Evolutionary conservation across 2,888 invertebrate genomes (phyloP).

Genomic region (Drosophila gaucha): DNA sequence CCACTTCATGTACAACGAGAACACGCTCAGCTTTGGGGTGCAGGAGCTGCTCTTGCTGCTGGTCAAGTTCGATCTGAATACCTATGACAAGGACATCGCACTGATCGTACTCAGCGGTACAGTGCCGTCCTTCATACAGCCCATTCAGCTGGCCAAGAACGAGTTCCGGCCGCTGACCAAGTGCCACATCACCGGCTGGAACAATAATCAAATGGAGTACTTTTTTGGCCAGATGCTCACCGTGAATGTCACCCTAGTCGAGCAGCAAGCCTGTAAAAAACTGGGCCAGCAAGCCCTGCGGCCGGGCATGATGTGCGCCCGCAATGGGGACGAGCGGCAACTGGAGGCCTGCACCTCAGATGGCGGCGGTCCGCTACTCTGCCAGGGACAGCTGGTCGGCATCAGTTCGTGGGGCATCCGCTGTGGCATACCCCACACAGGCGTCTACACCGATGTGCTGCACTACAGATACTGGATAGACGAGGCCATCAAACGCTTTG

Average conservation of each 20-base stretch:
- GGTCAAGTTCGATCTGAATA: constrained; percentile 1
- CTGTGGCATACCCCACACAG: constrained; percentile 90
- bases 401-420: constrained; percentile 93
- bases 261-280: not conserved
- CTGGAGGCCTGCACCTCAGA: constrained; percentile 92
- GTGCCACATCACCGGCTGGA: constrained; percentile 28
- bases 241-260: not conserved
- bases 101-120: not conserved
- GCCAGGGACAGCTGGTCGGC: constrained; percentile 88
- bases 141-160: not conserved
- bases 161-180: not conserved
- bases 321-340: constrained; percentile 87
- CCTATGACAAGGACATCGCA: constrained; percentile 18
- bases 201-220: not conserved
- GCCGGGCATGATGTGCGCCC: constrained; percentile 89
- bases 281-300: not conserved
- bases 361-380: constrained; percentile 92
- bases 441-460: constrained; percentile 90
- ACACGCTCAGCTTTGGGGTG: not conserved
- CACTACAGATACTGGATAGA: constrained; percentile 58
- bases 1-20: constrained; percentile 65
- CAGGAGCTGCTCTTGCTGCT: not conserved
- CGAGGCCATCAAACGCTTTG: not conserved
- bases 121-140: not conserved
- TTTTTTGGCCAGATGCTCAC: not conserved